These are phyloP conservation scores for Drosophila nigromelanica DNA, from an alignment of 1,140 invertebrate genomes.

Conservation along the genomic window DNA sequence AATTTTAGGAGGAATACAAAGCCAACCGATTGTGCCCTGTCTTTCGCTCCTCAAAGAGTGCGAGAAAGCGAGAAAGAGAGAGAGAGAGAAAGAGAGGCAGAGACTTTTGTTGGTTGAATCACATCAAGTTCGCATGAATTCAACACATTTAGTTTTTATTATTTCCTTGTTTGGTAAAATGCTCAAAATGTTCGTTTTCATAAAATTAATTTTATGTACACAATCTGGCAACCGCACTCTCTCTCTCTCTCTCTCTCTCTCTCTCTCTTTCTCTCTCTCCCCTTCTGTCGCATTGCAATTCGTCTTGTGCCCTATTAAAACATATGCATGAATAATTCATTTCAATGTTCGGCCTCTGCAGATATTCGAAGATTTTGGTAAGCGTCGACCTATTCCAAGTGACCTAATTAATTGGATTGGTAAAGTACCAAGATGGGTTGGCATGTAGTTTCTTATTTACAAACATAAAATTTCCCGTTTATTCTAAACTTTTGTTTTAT, in stretches of 20 bases:
- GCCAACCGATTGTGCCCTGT: constrained; percentile 20
- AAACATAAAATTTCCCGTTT: constrained; percentile 56
- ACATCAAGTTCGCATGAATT: not conserved
- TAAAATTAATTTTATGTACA: constrained; percentile 11
- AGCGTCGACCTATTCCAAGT: constrained; percentile 39
- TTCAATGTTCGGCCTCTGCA: constrained; percentile 10
- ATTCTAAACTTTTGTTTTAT: constrained; percentile 30
- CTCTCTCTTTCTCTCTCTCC: too few species aligned
- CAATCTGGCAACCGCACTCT: not conserved
- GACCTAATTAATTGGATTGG: constrained; percentile 20
- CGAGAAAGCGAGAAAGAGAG: not conserved
- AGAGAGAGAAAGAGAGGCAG: not conserved
- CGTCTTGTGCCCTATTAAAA: not conserved
- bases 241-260: too few species aligned
- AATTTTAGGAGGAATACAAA: constrained; percentile 38
- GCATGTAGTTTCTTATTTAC: constrained; percentile 46
- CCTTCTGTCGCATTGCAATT: not conserved
- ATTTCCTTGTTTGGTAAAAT: constrained; percentile 11
- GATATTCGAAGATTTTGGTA: not conserved
- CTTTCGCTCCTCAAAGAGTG: not conserved
- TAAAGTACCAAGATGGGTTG: not conserved
- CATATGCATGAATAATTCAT: not conserved
- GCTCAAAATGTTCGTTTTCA: constrained; percentile 5
- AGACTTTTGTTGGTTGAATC: constrained; percentile 3
- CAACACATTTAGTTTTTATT: constrained; percentile 7